phyloP scores from a whole-genome alignment of 1,140 invertebrate species.

The Lordiphosa clarofinis region DNA sequence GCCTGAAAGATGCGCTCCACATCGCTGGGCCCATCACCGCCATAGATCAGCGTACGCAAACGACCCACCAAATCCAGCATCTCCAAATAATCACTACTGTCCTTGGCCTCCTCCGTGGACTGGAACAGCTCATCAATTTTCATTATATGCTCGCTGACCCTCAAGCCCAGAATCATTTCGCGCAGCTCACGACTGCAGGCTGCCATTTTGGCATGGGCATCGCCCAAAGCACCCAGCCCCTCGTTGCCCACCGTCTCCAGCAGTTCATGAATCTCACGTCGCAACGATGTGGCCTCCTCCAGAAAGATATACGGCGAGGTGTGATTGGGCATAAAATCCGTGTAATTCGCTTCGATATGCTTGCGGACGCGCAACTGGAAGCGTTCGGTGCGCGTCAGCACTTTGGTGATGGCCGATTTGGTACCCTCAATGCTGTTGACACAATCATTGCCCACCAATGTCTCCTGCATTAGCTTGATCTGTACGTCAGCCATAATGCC shows the following conservation, averaged over 20 bases:
- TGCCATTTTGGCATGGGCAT: slow-evolving; percentile 52
- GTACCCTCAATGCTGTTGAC: slow-evolving; percentile 42
- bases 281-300: slow-evolving; percentile 51
- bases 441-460: slow-evolving; percentile 21
- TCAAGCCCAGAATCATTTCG: slow-evolving; percentile 57
- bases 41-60: slow-evolving; percentile 54
- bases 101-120: slow-evolving; percentile 64
- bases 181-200: slow-evolving; percentile 44
- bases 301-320: slow-evolving; percentile 59
- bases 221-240: slow-evolving; percentile 32
- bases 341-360: slow-evolving; percentile 71
- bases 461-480: slow-evolving; percentile 22
- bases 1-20: slow-evolving; percentile 59
- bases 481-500: slow-evolving; percentile 7
- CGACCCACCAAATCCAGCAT: slow-evolving; percentile 58
- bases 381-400: slow-evolving; percentile 59
- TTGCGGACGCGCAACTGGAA: slow-evolving; percentile 61
- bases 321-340: slow-evolving; percentile 71
- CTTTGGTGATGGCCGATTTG: slow-evolving; percentile 53
- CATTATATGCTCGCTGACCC: slow-evolving; percentile 57
- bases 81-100: slow-evolving; percentile 56
- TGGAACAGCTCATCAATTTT: slow-evolving; percentile 73
- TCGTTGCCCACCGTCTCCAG: slow-evolving; percentile 50
- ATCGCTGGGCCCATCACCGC: slow-evolving; percentile 33
- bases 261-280: slow-evolving; percentile 55